Evolutionary conservation across 2,888 invertebrate species (phyloP), one percentile per base, ranked within the genome.

Genomic region (Agapostemon virescens): DNA sequence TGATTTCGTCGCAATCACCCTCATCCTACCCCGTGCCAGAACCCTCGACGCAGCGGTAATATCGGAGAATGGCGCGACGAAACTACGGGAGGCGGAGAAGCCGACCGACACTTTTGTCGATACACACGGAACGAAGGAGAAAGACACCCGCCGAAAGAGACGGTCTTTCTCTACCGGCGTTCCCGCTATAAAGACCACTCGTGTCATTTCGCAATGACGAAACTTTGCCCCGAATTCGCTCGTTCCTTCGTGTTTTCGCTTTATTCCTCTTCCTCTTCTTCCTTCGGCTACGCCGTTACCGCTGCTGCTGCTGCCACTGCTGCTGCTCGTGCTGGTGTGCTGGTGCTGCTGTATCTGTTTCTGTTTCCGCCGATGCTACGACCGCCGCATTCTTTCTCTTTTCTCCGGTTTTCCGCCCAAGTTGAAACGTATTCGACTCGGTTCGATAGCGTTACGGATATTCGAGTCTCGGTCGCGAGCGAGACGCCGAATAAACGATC

Each of bases 191-290:
- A 94, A 94, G 93, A 93, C 93, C 94, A 94, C 94, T 94, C 93
- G 94, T 93, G 94, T 94, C 94, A 93, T 93, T 92, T 93, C 92
- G 93, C 93, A 94, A 94, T 94, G 93, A 93, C 93, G 93, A 93
- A 93, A 93, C 93, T 93, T 93, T 93, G 92, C 92, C 93, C 92
- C 91, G 93, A 93, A 93, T 93, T 93, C 91, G 86, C 89, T 88
- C 87, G 86, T 87, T 85, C 85, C 75, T 70, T 55, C 75, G 78
- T 55, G 67, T 67, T 70, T 58, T 71, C 81, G 77, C 79, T 63
- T 63, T 63, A 63, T 63, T 78, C 81, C 69, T 66, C 63, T 33
- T n/a, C 70, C 72, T 55, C 77, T 36, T 76, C 52, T 69, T 26
- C 30, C 23, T 13, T 20, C 67, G 17, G 20, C 36, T 30, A 9